Conservation (phyloP, 1,140 invertebrate species). For the Drosophila pallidifrons region DNA sequence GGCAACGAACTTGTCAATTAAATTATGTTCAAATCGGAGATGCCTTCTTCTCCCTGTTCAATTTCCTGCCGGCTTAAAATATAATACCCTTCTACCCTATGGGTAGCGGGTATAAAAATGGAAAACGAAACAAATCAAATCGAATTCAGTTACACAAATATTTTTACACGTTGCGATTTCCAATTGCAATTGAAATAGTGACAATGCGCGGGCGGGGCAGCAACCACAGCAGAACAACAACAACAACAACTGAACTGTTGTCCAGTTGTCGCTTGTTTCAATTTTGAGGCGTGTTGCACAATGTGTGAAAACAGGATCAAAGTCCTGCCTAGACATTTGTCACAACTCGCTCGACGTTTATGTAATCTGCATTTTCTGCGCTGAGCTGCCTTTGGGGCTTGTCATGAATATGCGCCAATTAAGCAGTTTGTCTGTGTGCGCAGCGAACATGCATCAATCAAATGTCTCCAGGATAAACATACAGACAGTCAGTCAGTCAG, state of each 20-base stretch:
- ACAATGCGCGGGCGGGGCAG: slow-evolving; percentile 74
- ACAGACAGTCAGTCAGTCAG: slow-evolving; percentile 30
- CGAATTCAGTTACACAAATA: slow-evolving; percentile 80
- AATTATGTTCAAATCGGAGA: too few relatives aligned
- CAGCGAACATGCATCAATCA: slow-evolving; percentile 76
- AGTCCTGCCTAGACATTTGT: slow-evolving; percentile 80
- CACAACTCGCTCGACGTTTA: slow-evolving; percentile 67
- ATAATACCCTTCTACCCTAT: too few relatives aligned
- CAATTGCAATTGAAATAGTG: slow-evolving; percentile 72
- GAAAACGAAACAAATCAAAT: slow-evolving; percentile 33
- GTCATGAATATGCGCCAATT: slow-evolving; percentile 74
- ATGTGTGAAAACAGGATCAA: slow-evolving; percentile 81
- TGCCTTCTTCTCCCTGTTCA: too few relatives aligned
- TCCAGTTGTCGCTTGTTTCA: slow-evolving; percentile 28
- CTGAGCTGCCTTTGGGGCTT: slow-evolving; percentile 13
- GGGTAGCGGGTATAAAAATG: too few relatives aligned
- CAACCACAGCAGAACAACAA: background rate
- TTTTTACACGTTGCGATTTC: slow-evolving; percentile 79
- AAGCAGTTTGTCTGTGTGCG: slow-evolving; percentile 73
- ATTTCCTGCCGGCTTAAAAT: too few relatives aligned
- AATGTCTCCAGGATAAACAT: slow-evolving; percentile 72
- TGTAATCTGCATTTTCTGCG: slow-evolving; percentile 63
- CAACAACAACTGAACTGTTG: background rate
- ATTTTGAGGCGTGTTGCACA: slow-evolving; percentile 72
- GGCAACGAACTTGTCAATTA: slow-evolving; percentile 44